Evolutionary conservation across 2,113 vertebrate species (phyloP).

Genomic region (Hypocryptadius cinnamomeus): DNA sequence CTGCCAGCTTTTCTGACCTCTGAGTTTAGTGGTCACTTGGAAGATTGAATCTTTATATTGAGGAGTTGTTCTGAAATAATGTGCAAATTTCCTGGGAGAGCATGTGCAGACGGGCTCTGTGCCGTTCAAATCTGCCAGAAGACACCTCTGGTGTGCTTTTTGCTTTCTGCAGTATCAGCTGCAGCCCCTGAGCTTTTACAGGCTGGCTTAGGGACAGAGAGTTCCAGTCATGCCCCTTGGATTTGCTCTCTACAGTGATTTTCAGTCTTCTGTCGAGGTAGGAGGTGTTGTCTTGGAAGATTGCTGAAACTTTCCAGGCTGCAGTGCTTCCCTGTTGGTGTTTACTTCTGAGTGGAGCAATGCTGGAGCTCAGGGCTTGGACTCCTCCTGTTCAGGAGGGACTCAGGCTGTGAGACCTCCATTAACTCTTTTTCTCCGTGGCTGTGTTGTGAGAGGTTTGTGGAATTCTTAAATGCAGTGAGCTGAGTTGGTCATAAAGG

Average conservation of each 20-base stretch:
- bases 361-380: not conserved
- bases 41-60: not conserved
- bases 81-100: not conserved
- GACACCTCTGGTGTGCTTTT: not conserved
- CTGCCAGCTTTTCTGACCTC: not conserved
- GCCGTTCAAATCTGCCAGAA: not conserved
- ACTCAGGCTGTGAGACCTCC: not conserved
- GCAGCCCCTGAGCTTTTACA: not conserved
- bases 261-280: rapidly evolving
- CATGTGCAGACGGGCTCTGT: not conserved
- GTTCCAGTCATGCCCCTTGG: not conserved
- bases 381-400: not conserved
- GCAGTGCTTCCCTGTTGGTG: not conserved
- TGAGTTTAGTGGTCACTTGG: not conserved
- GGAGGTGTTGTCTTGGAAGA: not conserved
- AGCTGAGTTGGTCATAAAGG: not conserved
- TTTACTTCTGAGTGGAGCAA: not conserved
- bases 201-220: not conserved
- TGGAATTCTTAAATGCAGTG: not conserved
- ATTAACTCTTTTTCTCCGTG: not conserved
- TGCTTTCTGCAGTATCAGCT: not conserved
- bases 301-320: not conserved
- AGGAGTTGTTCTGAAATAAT: not conserved
- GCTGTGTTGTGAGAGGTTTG: not conserved
- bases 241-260: not conserved